Evolutionary conservation across 2,888 invertebrate species (phyloP).

Genomic region (Tetranychus truncatus): DNA sequence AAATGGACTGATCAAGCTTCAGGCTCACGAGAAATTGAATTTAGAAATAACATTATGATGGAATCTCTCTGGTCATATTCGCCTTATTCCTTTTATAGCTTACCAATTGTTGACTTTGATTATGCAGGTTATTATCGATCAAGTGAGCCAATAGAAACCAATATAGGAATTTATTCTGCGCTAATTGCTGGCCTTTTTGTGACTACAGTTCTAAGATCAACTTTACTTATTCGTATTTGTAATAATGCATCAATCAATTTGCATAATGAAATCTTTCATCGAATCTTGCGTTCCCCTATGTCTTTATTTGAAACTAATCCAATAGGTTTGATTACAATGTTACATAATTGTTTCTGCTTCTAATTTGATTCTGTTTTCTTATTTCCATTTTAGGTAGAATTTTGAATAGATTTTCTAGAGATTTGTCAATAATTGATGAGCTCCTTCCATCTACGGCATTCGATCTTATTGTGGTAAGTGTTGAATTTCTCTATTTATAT

Average conservation of each 20-base stretch:
- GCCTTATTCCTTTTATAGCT: not conserved
- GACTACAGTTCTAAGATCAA: conserved; percentile 21
- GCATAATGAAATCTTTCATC: conserved; percentile 29
- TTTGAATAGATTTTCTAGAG: conserved; percentile 26
- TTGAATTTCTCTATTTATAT: not conserved
- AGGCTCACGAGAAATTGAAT: not conserved
- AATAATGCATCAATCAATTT: conserved; percentile 24
- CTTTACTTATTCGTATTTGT: conserved; percentile 24
- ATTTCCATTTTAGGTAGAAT: conserved; percentile 24
- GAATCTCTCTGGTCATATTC: not conserved
- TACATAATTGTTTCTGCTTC: no score
- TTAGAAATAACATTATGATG: not conserved
- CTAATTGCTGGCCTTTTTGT: conserved; percentile 20
- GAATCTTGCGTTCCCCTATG: conserved; percentile 31
- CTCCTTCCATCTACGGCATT: conserved; percentile 23
- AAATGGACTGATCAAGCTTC: conserved; percentile 9
- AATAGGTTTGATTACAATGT: conserved; percentile 36
- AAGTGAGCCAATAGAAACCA: conserved; percentile 17
- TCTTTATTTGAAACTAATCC: conserved; percentile 37
- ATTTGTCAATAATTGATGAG: conserved; percentile 26
- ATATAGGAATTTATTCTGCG: conserved; percentile 17
- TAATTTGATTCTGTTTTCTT: conserved; percentile 32
- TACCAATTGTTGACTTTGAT: not conserved
- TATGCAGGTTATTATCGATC: not conserved
- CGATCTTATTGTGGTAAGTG: conserved; percentile 25